Evolutionary conservation across 2,888 invertebrate species (phyloP), one percentile per base, ranked within the genome.

Genomic region (Sesia bembeciformis): DNA sequence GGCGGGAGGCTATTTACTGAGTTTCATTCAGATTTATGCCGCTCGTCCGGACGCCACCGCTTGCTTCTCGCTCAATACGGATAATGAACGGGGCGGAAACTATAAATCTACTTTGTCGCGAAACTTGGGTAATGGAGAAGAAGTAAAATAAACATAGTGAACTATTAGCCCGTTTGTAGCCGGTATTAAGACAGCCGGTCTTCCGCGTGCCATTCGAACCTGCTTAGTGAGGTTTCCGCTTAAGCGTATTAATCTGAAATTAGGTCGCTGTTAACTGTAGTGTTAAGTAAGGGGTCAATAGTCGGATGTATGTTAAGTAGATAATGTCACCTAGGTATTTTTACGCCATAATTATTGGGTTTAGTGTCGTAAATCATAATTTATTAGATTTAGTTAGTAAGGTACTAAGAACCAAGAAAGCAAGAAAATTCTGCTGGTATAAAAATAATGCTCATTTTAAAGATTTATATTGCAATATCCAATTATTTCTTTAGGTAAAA

Each of bases 61-160:
- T 67, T 63, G 67, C 67, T 70, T 65, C 64, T 61, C 62, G 62
- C 64, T 82, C 84, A 86, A 87, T 88, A 77, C 87, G 74, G 77
- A 83, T 89, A 89, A 89, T 88, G 88, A 89, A 85, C 82, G 74
- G 77, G 88, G 88, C 78, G 89, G 89, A 89, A 87, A 87, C 86
- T 81, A 87, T 89, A 89, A 89, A 89, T 89, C 83, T 84, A 79
- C 70, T 84, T 80, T 83, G 78, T 83, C 72, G 78, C 74, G 62
- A 83, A 88, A 88, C 78, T 89, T 85, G 70, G 75, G 74, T 81
- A 86, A 87, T 83, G 72, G 74, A 74, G 76, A 79, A 72, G 65
- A 71, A 83, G 76, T 75, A 74, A 75, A 79, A 76, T 78, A 81
- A 80, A 78, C 78, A 79, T 75, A 72, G 73, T 72, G 64, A 70